These are phyloP conservation scores for Rhopalosiphum padi DNA, from an alignment of 1,140 invertebrate species.

Conservation along the genomic window DNA sequence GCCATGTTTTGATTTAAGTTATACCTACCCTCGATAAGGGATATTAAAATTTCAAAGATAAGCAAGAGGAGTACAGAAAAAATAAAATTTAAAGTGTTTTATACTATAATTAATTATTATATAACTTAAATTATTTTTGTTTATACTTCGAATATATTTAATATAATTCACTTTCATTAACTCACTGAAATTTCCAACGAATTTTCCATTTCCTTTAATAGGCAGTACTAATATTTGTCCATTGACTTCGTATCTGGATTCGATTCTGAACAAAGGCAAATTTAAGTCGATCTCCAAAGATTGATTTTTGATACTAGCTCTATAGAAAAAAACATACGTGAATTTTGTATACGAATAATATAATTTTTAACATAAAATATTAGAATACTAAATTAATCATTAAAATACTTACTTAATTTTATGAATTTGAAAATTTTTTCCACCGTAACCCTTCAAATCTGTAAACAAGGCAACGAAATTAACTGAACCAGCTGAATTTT, in stretches of 20 bases:
- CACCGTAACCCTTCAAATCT: slow-evolving; percentile 58
- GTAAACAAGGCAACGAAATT: slow-evolving; percentile 58
- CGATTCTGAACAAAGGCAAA: slow-evolving; percentile 56
- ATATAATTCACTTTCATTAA: slow-evolving; percentile 5
- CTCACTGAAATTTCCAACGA: slow-evolving; percentile 60
- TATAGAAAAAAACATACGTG: slow-evolving; percentile 35
- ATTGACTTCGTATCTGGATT: slow-evolving; percentile 58
- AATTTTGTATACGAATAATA: neutral
- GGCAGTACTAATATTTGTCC: slow-evolving; percentile 59
- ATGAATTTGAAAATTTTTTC: slow-evolving; percentile 53
- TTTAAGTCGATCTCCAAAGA: slow-evolving; percentile 29
- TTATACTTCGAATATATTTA: neutral
- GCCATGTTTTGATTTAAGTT: no score
- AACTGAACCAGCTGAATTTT: slow-evolving; percentile 49
- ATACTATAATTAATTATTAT: neutral
- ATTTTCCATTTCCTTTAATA: slow-evolving; percentile 59
- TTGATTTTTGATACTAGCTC: slow-evolving; percentile 50
- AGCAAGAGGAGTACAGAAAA: neutral
- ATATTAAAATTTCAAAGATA: no score
- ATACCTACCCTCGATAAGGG: no score
- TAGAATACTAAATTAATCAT: neutral
- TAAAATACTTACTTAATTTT: slow-evolving; percentile 53
- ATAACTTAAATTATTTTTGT: neutral
- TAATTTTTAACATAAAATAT: neutral
- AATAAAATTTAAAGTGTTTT: neutral